Percentiles rank a stretch among this genome's conserved stretches.
These are phyloP conservation scores for Trichoplusia ni DNA, from an alignment of 1,140 invertebrate species.

Conservation along the genomic window DNA sequence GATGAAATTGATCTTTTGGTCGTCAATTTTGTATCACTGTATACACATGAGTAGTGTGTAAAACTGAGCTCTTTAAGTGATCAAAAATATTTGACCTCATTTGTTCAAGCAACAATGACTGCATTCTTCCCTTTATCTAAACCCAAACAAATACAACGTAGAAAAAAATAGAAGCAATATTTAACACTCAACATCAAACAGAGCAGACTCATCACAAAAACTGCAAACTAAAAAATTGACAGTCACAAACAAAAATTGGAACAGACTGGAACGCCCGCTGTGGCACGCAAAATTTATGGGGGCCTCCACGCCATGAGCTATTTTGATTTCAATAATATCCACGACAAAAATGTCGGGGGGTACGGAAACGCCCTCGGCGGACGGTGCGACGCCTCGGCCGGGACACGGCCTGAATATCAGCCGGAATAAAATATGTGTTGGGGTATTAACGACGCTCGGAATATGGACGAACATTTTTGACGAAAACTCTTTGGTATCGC, in stretches of 20 bases:
- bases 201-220: background rate
- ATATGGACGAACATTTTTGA: background rate
- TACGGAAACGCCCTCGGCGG: conserved; percentile 2
- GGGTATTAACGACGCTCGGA: conserved; percentile 15
- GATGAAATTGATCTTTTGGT: no score
- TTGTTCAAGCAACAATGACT: no score
- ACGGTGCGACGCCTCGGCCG: conserved; percentile 4
- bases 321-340: conserved; percentile 43
- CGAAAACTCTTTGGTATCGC: background rate
- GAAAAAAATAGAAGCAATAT: no score
- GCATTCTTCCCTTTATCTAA: background rate
- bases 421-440: conserved; percentile 26
- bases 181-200: background rate
- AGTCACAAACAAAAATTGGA: conserved; percentile 18
- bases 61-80: no score
- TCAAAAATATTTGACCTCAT: no score
- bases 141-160: background rate
- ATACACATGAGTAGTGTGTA: no score
- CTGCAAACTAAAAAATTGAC: conserved; percentile 16
- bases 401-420: background rate
- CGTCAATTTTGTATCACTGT: no score
- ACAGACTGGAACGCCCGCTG: conserved; percentile 14
- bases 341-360: conserved; percentile 32
- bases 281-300: conserved; percentile 31
- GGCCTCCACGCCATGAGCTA: conserved; percentile 23